phyloP scores from a whole-genome alignment of 37 sponge, comb jelly and placozoan species.

The Corticium candelabrum region DNA sequence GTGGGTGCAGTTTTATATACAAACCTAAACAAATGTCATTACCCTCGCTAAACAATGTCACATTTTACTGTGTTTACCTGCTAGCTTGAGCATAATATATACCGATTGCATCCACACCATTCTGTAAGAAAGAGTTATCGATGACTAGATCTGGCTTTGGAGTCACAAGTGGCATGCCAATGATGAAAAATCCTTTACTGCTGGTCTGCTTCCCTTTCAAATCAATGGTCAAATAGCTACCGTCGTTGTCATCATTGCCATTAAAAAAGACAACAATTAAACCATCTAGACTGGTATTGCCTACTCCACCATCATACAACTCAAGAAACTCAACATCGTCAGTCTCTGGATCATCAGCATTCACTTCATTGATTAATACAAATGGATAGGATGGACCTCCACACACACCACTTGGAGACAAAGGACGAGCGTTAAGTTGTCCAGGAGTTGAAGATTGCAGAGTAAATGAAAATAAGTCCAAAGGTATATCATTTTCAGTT shows the following conservation, averaged over 20 bases:
- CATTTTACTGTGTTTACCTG: neutral
- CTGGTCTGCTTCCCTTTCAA: neutral
- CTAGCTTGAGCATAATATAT: neutral
- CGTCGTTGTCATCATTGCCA: neutral
- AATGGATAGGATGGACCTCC: too few relatives aligned
- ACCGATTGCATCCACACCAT: neutral
- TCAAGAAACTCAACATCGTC: constrained; percentile 1
- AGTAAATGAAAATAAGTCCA: too few relatives aligned
- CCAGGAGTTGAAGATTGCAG: too few relatives aligned
- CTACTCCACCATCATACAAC: constrained; percentile 5
- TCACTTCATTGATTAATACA: constrained; percentile 1
- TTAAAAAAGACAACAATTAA: neutral
- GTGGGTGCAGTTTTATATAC: neutral
- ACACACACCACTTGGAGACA: too few relatives aligned
- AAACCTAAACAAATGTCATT: neutral
- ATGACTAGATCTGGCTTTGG: neutral
- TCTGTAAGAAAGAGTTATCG: neutral
- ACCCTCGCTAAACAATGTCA: neutral
- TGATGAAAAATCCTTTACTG: neutral
- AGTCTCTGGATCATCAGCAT: neutral
- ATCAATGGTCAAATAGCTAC: neutral
- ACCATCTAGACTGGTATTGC: neutral
- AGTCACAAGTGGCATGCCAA: neutral
- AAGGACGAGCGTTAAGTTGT: too few relatives aligned
- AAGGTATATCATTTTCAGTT: too few relatives aligned